Base-by-base conservation (phyloP, 2,797 vertebrate species). In the Macrochelys suwanniensis region DNA sequence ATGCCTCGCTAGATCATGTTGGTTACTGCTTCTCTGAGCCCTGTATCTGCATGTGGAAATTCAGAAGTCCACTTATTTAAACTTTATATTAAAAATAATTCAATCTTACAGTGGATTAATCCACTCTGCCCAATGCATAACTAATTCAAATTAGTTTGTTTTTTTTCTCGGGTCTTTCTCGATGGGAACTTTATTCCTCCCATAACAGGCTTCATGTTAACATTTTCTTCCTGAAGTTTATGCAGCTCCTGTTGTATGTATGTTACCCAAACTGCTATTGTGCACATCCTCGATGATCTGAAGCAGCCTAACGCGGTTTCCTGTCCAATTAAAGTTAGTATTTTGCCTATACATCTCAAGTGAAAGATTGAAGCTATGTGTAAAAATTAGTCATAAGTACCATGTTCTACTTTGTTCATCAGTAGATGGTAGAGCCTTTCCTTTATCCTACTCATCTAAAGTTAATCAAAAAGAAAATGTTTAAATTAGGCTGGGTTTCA, bases 1-100 rank as follows among this genome's bases (percentile, higher is more conserved):
- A 80, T 1, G 0, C 47, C 61, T 77, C 71, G 4, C 59, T 5
- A 83, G 11, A 4, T 11, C 45, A 76, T 28, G 74, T 0, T 0
- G 49, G 4, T 81, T 51, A 74, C 15, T 45, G 21, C 31, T 89
- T 82, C 59, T 92, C 13, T 6, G 57, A 45, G 5, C 47, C 3
- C 25, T 53, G 25, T 74, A 53, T 42, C 17, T 68, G 11, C 7
- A 4, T 45, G 59, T 21, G 5, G 12, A 74, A 53, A 15, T 50
- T 57, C 74, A 82, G 78, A 33, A 37, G 26, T 1, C 26, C 6
- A 0, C 57, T 53, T 79, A 7, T 13, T 80, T 33, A 68, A 88
- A 23, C 0, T 19, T 9, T 31, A 17, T 17, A 17, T 2, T 85
- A 68, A 6, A 79, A 90, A 74, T 51, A 51, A 71, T 23, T 10